Conservation (phyloP, 1,140 invertebrate genomes). For the Drosophila kikkawai region DNA sequence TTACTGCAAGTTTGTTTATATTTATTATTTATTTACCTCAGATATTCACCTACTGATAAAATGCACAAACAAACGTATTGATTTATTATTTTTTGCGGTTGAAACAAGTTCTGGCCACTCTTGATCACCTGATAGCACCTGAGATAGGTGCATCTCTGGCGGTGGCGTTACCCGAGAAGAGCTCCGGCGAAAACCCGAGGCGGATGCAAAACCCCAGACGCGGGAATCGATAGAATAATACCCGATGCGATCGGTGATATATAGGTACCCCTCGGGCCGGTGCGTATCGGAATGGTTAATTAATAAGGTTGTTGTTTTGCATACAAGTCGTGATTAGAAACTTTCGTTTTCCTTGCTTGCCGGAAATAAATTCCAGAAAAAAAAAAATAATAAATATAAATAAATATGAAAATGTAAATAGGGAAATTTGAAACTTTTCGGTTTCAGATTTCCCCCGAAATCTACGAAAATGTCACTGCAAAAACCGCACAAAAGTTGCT, state of each 20-base stretch:
- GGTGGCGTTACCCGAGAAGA: constrained; percentile 9
- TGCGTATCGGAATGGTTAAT: constrained; percentile 17
- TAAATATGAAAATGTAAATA: neutral
- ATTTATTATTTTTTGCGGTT: constrained; percentile 14
- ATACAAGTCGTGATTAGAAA: neutral
- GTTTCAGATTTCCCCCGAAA: constrained; percentile 18
- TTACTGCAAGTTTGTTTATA: too few relatives aligned
- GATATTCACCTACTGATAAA: constrained; percentile 1
- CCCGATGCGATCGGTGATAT: constrained; percentile 5
- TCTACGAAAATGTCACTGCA: constrained; percentile 67
- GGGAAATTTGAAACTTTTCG: neutral
- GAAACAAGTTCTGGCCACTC: constrained; percentile 7
- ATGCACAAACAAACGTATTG: neutral
- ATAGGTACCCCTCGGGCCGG: neutral
- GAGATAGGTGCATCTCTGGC: neutral
- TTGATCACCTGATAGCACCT: neutral
- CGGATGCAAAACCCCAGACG: constrained; percentile 35
- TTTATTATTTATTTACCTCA: neutral
- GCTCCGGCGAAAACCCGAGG: constrained; percentile 12
- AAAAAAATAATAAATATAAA: neutral
- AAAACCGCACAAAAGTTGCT: constrained; percentile 70
- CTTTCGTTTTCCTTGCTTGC: neutral
- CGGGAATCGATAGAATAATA: neutral
- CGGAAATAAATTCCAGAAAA: neutral
- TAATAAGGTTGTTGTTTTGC: constrained; percentile 2